phyloP scores from a whole-genome alignment of 2,888 invertebrate species.

The Drosophila quinaria region DNA sequence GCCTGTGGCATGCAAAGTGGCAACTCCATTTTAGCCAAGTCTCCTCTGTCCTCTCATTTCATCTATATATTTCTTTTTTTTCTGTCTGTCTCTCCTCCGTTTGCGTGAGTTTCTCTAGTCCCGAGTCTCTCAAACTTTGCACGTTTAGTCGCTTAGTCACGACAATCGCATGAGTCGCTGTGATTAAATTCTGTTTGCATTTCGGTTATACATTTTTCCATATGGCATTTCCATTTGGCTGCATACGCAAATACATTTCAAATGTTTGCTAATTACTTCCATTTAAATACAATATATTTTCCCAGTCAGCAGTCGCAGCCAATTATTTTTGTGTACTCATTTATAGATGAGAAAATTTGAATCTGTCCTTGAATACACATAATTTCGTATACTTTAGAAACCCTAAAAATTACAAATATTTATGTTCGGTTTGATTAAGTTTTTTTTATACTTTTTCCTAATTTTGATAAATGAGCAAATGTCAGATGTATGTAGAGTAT shows the following conservation, averaged over 20 bases:
- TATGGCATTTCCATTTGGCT: slow-evolving; percentile 15
- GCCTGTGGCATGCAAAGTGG: slow-evolving; percentile 47
- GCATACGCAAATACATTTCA: slow-evolving; percentile 25
- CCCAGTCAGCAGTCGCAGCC: not conserved
- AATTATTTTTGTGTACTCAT: not conserved
- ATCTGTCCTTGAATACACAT: not conserved
- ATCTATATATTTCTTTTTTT: slow-evolving; percentile 5
- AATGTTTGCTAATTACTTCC: slow-evolving; percentile 34
- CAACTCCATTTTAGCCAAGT: slow-evolving; percentile 42
- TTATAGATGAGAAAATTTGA: not conserved
- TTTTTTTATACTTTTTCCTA: no score
- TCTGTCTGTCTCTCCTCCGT: slow-evolving; percentile 26
- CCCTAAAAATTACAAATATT: slow-evolving; percentile 17
- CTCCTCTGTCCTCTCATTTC: slow-evolving; percentile 26
- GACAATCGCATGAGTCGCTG: slow-evolving; percentile 59
- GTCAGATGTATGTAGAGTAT: no score
- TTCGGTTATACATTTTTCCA: slow-evolving; percentile 32
- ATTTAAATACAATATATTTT: not conserved
- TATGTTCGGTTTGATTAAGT: no score
- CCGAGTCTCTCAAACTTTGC: slow-evolving; percentile 62
- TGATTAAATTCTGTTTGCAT: slow-evolving; percentile 64
- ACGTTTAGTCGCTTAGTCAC: slow-evolving; percentile 67
- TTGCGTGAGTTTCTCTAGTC: slow-evolving; percentile 72
- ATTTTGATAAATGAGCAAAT: no score
- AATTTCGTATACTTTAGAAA: slow-evolving; percentile 31